phyloP scores from a whole-genome alignment of 2,888 invertebrate species.

The Clistopyga incitator region DNA sequence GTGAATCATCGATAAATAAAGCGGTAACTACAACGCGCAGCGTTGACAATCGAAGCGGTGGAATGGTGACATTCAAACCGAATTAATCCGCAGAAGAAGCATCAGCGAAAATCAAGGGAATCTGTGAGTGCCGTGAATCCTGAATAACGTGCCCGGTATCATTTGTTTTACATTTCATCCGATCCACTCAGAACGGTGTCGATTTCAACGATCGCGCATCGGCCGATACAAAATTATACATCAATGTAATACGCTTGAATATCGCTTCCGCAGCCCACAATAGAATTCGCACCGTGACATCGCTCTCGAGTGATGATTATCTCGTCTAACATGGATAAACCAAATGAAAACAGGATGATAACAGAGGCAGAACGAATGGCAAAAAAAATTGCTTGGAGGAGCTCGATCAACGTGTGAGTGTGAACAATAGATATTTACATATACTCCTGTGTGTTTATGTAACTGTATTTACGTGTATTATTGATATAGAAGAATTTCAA shows the following conservation, averaged over 20 bases:
- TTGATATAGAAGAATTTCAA: neutral
- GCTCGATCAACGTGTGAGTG: constrained; percentile 58
- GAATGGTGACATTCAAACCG: constrained; percentile 3
- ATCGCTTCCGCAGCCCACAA: neutral
- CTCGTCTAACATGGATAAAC: constrained; percentile 20
- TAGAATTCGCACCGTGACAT: neutral
- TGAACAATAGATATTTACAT: neutral
- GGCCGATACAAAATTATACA: neutral
- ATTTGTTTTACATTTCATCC: constrained; percentile 1
- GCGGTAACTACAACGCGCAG: neutral
- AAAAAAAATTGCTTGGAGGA: constrained; percentile 47
- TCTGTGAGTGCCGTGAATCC: neutral
- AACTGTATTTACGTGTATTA: neutral
- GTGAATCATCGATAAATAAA: constrained; percentile 17
- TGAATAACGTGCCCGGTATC: neutral
- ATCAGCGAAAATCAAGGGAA: constrained; percentile 8
- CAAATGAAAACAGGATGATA: neutral
- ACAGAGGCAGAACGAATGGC: neutral
- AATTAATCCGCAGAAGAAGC: no score
- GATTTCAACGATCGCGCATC: constrained; percentile 3
- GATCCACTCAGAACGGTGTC: neutral
- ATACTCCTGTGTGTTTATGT: neutral
- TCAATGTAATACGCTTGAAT: neutral
- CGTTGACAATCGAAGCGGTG: neutral
- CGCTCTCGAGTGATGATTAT: constrained; percentile 19